Evolutionary conservation across 2,797 vertebrate species (phyloP), one percentile per base, ranked within the genome.

Genomic region (Gallinago nigripennis): DNA sequence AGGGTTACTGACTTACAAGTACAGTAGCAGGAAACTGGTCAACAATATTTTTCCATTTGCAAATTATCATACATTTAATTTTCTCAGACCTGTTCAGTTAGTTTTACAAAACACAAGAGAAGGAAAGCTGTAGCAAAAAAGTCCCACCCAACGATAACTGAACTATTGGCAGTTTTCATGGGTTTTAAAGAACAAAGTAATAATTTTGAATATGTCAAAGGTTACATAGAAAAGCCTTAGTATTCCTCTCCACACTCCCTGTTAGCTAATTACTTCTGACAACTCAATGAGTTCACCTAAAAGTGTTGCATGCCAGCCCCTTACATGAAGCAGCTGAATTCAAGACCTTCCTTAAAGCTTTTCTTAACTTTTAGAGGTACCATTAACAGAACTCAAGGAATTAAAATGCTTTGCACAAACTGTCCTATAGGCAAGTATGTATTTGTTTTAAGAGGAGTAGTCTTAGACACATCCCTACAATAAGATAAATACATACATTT

Each of bases 61-160:
- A 82, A 73, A 79, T 39, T 64, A 72, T 4, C 2, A 1, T 27
- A 61, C 3, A 24, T 46, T 72, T 78, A 12, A 45, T 25, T 76
- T 72, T 48, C 45, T 68, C n/a, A 78, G 18, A 37, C 6, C 39
- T 50, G 9, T 43, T 85, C 16, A 66, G 8, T 82, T 41, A 81
- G 11, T 69, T 82, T 71, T 43, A 78, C 33, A 61, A 81, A 78
- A 68, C 0, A 0, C 51, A 80, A 73, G 9, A 12, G 23, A 71
- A 93, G 23, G 33, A 86, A 78, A 75, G 24, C 37, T 61, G 33
- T 8, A 73, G 35, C 13, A 46, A 81, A 78, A 58, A n/a, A 8
- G 1, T 3, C 8, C 12, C 12, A 63, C 7, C 8, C 23, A 68
- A 39, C 1, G 2, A 24, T 21, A 81, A 86, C 0, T 33, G 39